Evolutionary conservation across 2,113 vertebrate species (phyloP).

Genomic region (Aptenodytes patagonicus): DNA sequence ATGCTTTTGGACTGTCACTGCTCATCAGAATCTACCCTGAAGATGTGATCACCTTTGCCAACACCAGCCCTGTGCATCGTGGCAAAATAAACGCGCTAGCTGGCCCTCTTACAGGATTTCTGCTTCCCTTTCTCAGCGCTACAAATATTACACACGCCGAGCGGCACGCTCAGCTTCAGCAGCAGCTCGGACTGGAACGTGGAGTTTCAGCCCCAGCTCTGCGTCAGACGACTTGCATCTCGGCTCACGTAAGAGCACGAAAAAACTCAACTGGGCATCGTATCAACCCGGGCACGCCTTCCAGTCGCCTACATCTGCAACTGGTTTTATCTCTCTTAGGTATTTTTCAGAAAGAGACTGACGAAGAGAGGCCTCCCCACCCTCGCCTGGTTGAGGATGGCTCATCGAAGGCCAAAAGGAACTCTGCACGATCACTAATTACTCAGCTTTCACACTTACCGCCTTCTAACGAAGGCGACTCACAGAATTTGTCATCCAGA

Average conservation of each 20-base stretch:
- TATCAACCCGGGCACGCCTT: background rate
- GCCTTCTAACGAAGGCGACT: background rate
- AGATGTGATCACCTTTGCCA: background rate
- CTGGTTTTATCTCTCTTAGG: accelerated
- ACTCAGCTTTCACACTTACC: background rate
- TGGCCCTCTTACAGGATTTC: background rate
- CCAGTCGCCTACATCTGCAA: background rate
- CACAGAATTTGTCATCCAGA: background rate
- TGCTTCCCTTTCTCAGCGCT: background rate
- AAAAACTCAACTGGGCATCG: background rate
- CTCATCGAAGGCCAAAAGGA: background rate
- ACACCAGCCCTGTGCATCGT: background rate
- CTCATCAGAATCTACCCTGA: background rate
- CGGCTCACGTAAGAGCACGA: accelerated
- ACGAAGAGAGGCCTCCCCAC: background rate
- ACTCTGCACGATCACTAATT: background rate
- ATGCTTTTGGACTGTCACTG: background rate
- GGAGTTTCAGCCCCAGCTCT: background rate
- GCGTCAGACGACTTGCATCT: accelerated
- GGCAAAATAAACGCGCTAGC: accelerated
- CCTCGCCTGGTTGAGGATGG: background rate
- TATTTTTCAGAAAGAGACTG: background rate
- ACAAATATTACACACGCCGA: accelerated
- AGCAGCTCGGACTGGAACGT: accelerated
- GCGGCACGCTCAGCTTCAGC: accelerated